Percentiles rank a stretch among this genome's conserved stretches.
Evolutionary conservation across 2,888 invertebrate genomes (phyloP).

Genomic region (Chloroclystis v-ata): DNA sequence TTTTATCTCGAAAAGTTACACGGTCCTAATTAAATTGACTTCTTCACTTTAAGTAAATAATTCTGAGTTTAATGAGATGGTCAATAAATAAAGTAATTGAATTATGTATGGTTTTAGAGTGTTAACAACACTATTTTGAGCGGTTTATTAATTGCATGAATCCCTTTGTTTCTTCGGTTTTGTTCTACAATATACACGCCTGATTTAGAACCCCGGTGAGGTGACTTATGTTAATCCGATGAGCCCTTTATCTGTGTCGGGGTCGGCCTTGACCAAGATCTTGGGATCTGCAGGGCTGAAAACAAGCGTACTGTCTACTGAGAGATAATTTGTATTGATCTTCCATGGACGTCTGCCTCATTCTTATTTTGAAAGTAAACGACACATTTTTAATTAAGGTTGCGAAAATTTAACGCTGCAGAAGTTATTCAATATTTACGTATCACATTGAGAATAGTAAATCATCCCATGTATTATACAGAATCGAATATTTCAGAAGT

Average conservation of each 20-base stretch:
- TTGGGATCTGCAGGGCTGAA: conserved; percentile 31
- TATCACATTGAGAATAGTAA: too few relatives aligned
- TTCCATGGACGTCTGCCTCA: not conserved
- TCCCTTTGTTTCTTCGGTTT: conserved; percentile 6
- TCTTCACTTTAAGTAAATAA: too few relatives aligned
- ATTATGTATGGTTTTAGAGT: too few relatives aligned
- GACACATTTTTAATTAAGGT: too few relatives aligned
- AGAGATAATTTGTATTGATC: not conserved
- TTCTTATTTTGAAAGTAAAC: not conserved
- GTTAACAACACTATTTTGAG: too few relatives aligned
- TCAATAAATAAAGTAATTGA: too few relatives aligned
- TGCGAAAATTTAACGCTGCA: too few relatives aligned
- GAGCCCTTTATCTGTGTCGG: conserved; percentile 24
- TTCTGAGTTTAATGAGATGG: too few relatives aligned
- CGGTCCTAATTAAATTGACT: conserved; percentile 1
- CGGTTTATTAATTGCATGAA: too few relatives aligned
- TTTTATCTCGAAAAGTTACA: not conserved
- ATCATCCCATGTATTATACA: too few relatives aligned
- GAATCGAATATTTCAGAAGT: too few relatives aligned
- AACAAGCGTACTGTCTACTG: conserved; percentile 15
- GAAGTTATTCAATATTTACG: too few relatives aligned
- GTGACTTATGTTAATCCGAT: conserved; percentile 34
- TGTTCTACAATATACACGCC: conserved; percentile 21
- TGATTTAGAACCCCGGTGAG: conserved; percentile 30
- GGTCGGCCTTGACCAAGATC: conserved; percentile 36